These are phyloP conservation scores for Colaptes auratus DNA, from an alignment of 2,113 vertebrate genomes.

Conservation along the genomic window DNA sequence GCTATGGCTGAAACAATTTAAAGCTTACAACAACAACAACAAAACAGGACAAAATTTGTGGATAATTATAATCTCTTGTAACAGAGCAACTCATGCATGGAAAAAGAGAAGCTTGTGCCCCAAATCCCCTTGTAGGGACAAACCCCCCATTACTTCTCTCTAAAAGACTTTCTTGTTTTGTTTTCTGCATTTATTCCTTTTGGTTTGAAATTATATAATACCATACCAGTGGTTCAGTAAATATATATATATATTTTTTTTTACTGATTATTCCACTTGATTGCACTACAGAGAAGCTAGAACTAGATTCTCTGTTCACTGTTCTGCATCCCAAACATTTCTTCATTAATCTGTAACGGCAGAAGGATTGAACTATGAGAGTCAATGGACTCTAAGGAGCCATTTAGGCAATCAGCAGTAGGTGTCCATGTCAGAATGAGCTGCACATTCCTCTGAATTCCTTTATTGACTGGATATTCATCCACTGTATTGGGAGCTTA, in stretches of 20 bases:
- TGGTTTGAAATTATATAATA: neutral
- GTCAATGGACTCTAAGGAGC: neutral
- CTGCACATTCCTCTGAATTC: neutral
- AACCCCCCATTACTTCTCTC: neutral
- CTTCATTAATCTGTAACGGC: neutral
- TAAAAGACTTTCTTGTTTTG: neutral
- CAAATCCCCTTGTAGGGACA: neutral
- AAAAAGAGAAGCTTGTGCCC: neutral
- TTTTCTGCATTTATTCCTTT: neutral
- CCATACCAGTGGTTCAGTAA: too few relatives aligned
- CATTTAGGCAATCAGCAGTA: neutral
- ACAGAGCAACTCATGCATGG: neutral
- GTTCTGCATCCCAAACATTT: neutral
- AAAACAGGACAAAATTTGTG: neutral
- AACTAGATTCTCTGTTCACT: neutral
- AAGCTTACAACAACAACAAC: neutral
- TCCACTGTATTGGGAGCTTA: neutral
- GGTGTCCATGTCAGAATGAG: neutral
- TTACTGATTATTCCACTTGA: too few relatives aligned
- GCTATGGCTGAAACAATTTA: neutral
- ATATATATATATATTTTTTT: too few relatives aligned
- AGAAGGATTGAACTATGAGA: neutral
- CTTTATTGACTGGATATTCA: neutral
- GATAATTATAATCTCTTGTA: neutral
- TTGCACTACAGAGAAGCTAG: neutral